Evolutionary conservation across 37 sponge, comb jelly and placozoan species (phyloP), one percentile per base, ranked within the genome.

Genomic region (Spongilla lacustris): DNA sequence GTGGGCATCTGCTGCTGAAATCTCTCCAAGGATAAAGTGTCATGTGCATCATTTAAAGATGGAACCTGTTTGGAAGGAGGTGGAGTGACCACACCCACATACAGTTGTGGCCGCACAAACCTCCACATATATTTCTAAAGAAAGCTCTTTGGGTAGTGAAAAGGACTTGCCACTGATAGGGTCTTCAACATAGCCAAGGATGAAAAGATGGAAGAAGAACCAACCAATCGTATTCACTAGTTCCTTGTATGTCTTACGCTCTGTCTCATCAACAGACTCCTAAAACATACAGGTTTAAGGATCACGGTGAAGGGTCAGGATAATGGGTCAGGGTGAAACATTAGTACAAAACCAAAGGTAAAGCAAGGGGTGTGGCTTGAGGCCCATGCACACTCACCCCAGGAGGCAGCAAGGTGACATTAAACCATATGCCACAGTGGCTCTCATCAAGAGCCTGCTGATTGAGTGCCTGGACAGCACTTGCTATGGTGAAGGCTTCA

Each of bases 131-230:
- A 96, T 48, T n/a, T 74, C 73, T 91, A 91, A 93, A 69, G 74
- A 26, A 41, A 86, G 80, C 21, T 87, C 94, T 9, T 86, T 91
- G 50, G 89, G 87, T n/a, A 93, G 69, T 2, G 78, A 25, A 79
- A 96, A 96, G 17, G 94, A 91, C 37, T 36, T 48, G 10, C 96
- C 96, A 77, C 86, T 93, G 68, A 83, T 73, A 0, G 83, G 82
- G 79, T 95, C 93, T 70, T 95, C 91, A 67, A 95, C 96, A 90
- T 92, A 95, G 38, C 96, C 96, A 25, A 95, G 77, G 33, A 92
- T 80, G 48, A 95, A 71, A 29, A 95, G 78, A 71, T 92, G 84
- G 82, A 93, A 95, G 78, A 95, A 90, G 82, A 95, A 95, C 93
- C 96, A 93, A n/a, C 83, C 77, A 5, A 95, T 77, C 4, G 78